Conservation (phyloP, 2,888 invertebrate genomes). For the Brachyptera risi region DNA sequence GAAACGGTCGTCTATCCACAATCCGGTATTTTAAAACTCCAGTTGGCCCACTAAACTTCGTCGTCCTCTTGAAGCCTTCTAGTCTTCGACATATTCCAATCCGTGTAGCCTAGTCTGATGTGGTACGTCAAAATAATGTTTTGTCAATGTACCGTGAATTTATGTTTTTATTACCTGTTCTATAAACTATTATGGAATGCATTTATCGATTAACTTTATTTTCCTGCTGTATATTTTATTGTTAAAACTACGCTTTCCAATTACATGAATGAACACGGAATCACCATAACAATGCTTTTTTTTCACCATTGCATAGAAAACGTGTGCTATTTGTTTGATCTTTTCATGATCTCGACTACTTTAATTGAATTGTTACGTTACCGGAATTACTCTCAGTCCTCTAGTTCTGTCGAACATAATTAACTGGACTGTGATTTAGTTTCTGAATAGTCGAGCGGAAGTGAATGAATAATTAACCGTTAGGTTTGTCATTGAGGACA, state of each 20-base stretch:
- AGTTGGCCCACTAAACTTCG: neutral
- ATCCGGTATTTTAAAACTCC: neutral
- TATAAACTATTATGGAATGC: too few relatives aligned
- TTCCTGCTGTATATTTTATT: too few relatives aligned
- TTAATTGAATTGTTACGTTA: slow-evolving; percentile 6
- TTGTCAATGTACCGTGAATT: too few relatives aligned
- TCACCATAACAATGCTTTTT: neutral
- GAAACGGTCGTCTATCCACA: too few relatives aligned
- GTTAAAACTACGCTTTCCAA: neutral
- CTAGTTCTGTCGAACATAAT: neutral
- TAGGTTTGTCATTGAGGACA: neutral
- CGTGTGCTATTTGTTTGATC: neutral
- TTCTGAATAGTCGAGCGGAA: neutral
- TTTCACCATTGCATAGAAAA: neutral
- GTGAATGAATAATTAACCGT: slow-evolving; percentile 4
- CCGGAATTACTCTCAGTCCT: slow-evolving; percentile 1
- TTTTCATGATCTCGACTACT: slow-evolving; percentile 1
- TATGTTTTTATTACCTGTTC: too few relatives aligned
- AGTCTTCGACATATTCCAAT: too few relatives aligned
- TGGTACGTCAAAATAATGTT: too few relatives aligned
- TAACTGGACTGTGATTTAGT: neutral
- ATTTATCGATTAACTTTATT: too few relatives aligned
- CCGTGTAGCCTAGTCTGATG: too few relatives aligned
- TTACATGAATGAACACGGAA: neutral
- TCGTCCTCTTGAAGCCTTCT: too few relatives aligned